Conservation (phyloP, 2,888 invertebrate species). For the Ditylenchus weischeri region DNA sequence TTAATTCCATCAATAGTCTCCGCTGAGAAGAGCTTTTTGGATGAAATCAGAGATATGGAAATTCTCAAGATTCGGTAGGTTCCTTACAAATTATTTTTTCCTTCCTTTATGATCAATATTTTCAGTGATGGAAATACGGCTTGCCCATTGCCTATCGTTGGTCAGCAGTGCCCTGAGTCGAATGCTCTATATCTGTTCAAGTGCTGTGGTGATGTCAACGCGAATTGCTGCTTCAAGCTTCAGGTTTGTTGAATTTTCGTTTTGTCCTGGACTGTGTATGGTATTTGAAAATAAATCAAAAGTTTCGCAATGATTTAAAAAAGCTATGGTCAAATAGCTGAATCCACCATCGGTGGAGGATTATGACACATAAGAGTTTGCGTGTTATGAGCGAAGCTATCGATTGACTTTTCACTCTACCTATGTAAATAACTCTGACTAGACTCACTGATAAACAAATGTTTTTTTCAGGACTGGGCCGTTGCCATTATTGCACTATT, state of each 20-base stretch:
- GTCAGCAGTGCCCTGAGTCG: slow-evolving; percentile 45
- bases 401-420: slow-evolving; percentile 2
- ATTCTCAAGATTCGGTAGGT: slow-evolving; percentile 25
- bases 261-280: no score
- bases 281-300: not conserved
- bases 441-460: not conserved
- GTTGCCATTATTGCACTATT: slow-evolving; percentile 42
- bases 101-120: not conserved
- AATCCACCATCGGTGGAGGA: not conserved
- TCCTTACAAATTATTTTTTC: not conserved
- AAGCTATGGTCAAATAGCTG: not conserved
- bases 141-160: slow-evolving; percentile 49
- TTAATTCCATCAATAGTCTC: not conserved
- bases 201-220: slow-evolving; percentile 45
- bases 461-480: slow-evolving; percentile 45
- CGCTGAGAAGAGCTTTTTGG: slow-evolving; percentile 14
- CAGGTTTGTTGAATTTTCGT: slow-evolving; percentile 7
- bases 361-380: slow-evolving; percentile 11
- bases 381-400: slow-evolving; percentile 3
- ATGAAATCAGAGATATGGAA: slow-evolving; percentile 31
- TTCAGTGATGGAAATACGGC: slow-evolving; percentile 37
- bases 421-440: slow-evolving; percentile 2
- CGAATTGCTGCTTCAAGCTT: slow-evolving; percentile 48
- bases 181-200: slow-evolving; percentile 49
- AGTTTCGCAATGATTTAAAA: slow-evolving; percentile 1